These are phyloP conservation scores for Hemistola chrysoprasaria DNA, from an alignment of 2,888 invertebrate genomes.

Conservation along the genomic window DNA sequence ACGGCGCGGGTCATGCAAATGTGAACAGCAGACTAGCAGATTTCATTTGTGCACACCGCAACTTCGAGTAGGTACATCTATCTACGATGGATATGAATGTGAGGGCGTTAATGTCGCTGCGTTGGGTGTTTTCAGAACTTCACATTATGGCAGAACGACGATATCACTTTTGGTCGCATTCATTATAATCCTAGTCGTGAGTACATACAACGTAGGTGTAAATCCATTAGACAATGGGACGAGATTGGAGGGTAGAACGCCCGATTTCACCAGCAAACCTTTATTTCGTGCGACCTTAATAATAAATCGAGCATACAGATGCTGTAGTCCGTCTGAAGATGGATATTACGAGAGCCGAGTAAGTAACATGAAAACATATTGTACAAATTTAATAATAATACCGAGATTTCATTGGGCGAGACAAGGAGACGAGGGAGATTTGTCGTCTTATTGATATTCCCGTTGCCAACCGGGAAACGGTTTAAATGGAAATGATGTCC, in stretches of 20 bases:
- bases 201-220: constrained; percentile 11
- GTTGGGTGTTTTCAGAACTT: no score
- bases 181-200: no score
- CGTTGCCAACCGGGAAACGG: no score
- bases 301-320: constrained; percentile 20
- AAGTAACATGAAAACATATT: constrained; percentile 1
- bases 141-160: no score
- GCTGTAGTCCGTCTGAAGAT: constrained; percentile 5
- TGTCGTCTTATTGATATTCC: no score
- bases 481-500: no score
- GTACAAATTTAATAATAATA: no score
- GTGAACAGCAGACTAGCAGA: constrained; percentile 4
- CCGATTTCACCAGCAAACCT: constrained; percentile 17
- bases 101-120: no score
- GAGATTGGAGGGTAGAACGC: constrained; percentile 10
- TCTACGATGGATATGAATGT: no score
- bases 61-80: no score
- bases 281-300: constrained; percentile 15
- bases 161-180: no score
- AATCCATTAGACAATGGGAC: constrained; percentile 9
- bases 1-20: constrained; percentile 19
- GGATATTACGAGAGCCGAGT: background rate
- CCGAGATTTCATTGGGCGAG: background rate
- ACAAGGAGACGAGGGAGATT: no score
- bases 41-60: constrained; percentile 12